Evolutionary conservation across 2,113 vertebrate species (phyloP).

Genomic region (Eidolon helvum): DNA sequence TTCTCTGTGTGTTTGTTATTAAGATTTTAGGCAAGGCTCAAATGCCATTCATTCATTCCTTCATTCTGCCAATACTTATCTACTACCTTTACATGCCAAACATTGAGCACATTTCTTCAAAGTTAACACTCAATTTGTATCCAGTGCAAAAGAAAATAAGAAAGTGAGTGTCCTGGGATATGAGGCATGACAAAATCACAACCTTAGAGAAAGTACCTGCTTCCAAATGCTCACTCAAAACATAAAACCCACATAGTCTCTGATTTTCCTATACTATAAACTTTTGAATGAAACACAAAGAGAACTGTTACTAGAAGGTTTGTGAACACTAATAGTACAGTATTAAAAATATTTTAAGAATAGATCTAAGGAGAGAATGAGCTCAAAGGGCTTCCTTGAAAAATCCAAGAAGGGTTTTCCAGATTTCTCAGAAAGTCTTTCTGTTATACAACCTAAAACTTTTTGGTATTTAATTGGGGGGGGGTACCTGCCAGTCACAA

Average conservation of each 20-base stretch:
- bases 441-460: background rate
- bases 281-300: background rate
- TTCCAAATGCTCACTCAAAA: background rate
- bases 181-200: background rate
- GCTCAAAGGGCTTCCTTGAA: background rate
- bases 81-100: background rate
- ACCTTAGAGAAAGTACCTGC: background rate
- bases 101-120: background rate
- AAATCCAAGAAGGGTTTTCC: background rate
- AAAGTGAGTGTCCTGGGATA: background rate
- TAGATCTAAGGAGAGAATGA: background rate
- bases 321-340: background rate
- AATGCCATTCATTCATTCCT: background rate
- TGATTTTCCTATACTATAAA: background rate
- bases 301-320: background rate
- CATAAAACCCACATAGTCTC: background rate
- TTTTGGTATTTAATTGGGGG: background rate
- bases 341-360: background rate
- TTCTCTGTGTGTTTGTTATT: background rate
- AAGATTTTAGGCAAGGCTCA: background rate
- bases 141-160: background rate
- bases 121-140: background rate
- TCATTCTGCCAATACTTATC: background rate
- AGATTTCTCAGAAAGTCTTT: background rate
- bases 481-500: background rate